Evolutionary conservation across 2,113 vertebrate species (phyloP).

Genomic region (Seriola aureovittata): DNA sequence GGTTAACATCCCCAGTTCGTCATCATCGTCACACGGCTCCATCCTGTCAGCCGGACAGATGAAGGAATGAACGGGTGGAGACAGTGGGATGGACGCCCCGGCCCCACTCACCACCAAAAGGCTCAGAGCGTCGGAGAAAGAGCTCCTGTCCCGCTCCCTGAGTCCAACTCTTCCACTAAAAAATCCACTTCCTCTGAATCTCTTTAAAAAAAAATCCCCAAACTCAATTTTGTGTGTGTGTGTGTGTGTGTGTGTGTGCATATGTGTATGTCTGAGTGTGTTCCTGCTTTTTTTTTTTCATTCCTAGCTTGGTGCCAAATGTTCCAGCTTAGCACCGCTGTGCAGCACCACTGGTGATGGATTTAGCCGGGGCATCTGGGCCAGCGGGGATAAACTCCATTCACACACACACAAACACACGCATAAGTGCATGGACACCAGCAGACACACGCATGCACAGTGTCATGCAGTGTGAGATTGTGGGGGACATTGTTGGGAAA

Average conservation of each 20-base stretch:
- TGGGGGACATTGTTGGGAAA: slow-evolving; percentile 64
- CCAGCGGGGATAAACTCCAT: slow-evolving; percentile 66
- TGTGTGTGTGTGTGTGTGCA: slow-evolving; percentile 42
- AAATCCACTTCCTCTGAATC: slow-evolving; percentile 66
- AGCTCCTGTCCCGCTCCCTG: slow-evolving; percentile 54
- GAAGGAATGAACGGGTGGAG: slow-evolving; percentile 48
- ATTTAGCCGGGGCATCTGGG: slow-evolving; percentile 76
- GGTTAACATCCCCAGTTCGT: slow-evolving; percentile 82
- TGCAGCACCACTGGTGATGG: slow-evolving; percentile 70
- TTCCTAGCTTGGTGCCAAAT: slow-evolving; percentile 79
- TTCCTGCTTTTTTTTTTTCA: slow-evolving; percentile 45
- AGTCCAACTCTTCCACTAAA: slow-evolving; percentile 43
- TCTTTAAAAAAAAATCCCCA: slow-evolving; percentile 59
- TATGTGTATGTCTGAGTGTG: slow-evolving; percentile 53
- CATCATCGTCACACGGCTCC: slow-evolving; percentile 83
- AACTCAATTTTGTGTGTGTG: slow-evolving; percentile 68
- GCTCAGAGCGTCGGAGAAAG: slow-evolving; percentile 59
- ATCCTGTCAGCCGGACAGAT: slow-evolving; percentile 71
- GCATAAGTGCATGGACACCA: not conserved
- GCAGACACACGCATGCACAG: slow-evolving; percentile 12
- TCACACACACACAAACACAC: slow-evolving; percentile 62
- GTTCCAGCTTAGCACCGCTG: slow-evolving; percentile 74
- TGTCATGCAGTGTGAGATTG: slow-evolving; percentile 23
- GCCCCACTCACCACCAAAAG: slow-evolving; percentile 58
- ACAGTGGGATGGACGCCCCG: slow-evolving; percentile 57